Percentiles rank a stretch among this genome's conserved stretches.
phyloP scores from a whole-genome alignment of 2,113 vertebrate species.

The Martes martes region DNA sequence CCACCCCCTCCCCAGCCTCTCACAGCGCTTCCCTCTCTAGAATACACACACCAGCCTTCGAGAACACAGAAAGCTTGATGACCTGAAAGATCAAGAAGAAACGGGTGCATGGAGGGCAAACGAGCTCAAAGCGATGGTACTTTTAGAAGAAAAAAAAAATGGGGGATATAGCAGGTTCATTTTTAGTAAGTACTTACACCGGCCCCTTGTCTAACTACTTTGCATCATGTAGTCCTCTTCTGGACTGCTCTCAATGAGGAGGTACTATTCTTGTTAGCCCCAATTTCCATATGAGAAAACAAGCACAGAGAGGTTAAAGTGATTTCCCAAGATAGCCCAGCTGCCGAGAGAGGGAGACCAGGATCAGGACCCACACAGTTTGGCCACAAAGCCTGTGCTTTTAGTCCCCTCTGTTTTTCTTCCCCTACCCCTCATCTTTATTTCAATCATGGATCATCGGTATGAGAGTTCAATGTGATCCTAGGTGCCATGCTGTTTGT shows the following conservation, averaged over 20 bases:
- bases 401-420: neutral
- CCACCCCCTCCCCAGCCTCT: neutral
- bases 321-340: neutral
- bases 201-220: neutral
- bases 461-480: neutral
- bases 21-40: neutral
- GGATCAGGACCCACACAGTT: neutral
- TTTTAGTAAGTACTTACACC: neutral
- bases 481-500: neutral
- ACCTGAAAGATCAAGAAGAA: neutral
- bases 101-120: neutral
- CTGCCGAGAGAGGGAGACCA: neutral
- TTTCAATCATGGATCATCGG: neutral
- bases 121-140: neutral
- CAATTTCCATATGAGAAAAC: neutral
- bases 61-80: neutral
- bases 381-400: neutral
- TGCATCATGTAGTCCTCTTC: neutral
- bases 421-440: neutral
- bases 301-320: neutral
- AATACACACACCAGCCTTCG: neutral
- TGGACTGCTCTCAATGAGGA: neutral
- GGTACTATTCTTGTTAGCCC: neutral
- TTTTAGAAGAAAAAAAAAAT: neutral
- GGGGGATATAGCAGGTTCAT: neutral